These are phyloP conservation scores for Procambarus clarkii DNA, from an alignment of 1,140 invertebrate species.

Conservation along the genomic window DNA sequence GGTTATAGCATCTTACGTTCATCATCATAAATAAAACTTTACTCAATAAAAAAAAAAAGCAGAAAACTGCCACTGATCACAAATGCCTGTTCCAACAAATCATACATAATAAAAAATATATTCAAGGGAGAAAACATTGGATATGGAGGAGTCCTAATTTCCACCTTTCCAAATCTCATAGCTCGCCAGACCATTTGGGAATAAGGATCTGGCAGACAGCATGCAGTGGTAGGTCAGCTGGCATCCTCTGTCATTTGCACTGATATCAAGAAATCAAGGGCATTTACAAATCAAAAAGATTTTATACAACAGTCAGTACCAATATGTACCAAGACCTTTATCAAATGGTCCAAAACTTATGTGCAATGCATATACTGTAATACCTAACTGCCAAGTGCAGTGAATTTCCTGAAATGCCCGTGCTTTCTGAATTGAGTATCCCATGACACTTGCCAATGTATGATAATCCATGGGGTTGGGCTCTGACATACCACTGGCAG, in stretches of 20 bases:
- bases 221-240: conserved; percentile 34
- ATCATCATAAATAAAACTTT: conserved; percentile 24
- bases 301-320: not conserved
- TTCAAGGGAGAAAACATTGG: not conserved
- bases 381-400: not conserved
- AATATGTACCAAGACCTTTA: not conserved
- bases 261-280: not conserved
- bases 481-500: conserved; percentile 45
- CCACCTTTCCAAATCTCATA: not conserved
- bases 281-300: not conserved
- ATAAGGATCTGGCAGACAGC: conserved; percentile 11
- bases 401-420: not conserved
- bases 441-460: conserved; percentile 1
- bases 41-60: not conserved
- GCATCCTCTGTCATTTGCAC: conserved; percentile 13
- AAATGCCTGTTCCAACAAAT: conserved; percentile 30
- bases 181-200: conserved; percentile 4
- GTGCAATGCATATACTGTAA: not conserved
- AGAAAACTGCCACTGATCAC: conserved; percentile 17
- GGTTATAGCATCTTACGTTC: not conserved
- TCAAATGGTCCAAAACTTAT: not conserved
- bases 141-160: not conserved
- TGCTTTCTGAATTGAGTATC: not conserved
- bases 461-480: conserved; percentile 36
- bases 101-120: conserved; percentile 19